Evolutionary conservation across 2,797 vertebrate species (phyloP), one percentile per base, ranked within the genome.

Genomic region (Leuciscus waleckii): DNA sequence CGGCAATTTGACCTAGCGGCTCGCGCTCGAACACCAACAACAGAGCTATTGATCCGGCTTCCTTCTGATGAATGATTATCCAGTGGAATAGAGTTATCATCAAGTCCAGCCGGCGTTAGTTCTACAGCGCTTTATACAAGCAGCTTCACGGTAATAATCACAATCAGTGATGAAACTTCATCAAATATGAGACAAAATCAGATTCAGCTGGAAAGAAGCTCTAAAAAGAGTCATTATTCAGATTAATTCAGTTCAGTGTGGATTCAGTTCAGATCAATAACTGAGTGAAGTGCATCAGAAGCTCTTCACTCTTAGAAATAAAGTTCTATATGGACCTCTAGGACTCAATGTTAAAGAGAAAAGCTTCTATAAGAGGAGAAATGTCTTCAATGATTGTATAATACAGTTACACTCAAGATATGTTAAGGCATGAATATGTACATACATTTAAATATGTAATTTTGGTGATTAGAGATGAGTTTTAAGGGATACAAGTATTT

Each of bases 1-100:
- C 85, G 87, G 92, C 88, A 91, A 91, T 93, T 94, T 94, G 11
- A 46, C 3, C 43, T 7, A 37, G 37, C 92, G 81, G 81, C 87
- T 92, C 91, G 93, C 90, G 90, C 91, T 89, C 90, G 90, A 87
- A 93, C 90, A 87, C 91, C 88, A 69, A 90, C 76, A 63, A 68
- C 89, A 90, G 92, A 8, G 46, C 82, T 82, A 49, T 80, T 19
- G 29, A 19, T 9, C 14, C 13, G 10, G 11, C n/a, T 13, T 61
- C 4, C 14, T 16, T 10, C 35, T 3, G 69, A 71, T 26, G 19
- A 16, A 4, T 7, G n/a, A 71, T 17, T 9, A 26, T 46, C 14
- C 21, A 13, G 5, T 2, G 8, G 13, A 70, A 14, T 4, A 16
- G 21, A 43, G 23, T 71, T 43, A 43, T n/a, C n/a, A 16, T 46